Conservation (phyloP, 2,888 invertebrate genomes). For the Lasioglossum calceatum region DNA sequence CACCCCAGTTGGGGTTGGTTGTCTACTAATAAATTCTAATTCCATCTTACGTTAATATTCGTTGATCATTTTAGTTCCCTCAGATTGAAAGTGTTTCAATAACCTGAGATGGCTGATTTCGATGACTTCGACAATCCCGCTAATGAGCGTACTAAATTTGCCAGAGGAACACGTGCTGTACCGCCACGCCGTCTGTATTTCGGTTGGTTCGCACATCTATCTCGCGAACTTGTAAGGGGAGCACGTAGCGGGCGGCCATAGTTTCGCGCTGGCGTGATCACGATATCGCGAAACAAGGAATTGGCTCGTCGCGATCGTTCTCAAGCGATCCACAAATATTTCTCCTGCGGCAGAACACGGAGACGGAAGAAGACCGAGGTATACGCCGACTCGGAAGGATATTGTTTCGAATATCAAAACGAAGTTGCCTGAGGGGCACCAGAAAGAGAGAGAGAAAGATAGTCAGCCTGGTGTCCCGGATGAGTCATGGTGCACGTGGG, state of each 20-base stretch:
- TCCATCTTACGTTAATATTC: no score
- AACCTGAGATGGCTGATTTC: no score
- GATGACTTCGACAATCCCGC: neutral
- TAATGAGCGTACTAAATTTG: neutral
- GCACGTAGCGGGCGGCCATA: neutral
- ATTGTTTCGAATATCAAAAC: slow-evolving; percentile 58
- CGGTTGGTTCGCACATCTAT: neutral
- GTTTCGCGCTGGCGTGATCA: slow-evolving; percentile 16
- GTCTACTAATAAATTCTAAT: no score
- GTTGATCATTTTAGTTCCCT: no score
- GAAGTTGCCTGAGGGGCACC: slow-evolving; percentile 46
- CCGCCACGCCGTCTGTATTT: neutral
- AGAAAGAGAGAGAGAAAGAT: slow-evolving; percentile 54
- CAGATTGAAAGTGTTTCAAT: no score
- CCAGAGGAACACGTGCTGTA: neutral
- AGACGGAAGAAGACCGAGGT: neutral
- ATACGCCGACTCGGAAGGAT: neutral
- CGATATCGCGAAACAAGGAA: slow-evolving; percentile 30
- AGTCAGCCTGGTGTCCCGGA: slow-evolving; percentile 71
- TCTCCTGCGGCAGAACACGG: neutral
- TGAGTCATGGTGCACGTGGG: slow-evolving; percentile 81
- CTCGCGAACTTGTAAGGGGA: neutral
- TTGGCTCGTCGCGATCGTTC: slow-evolving; percentile 6
- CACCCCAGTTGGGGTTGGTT: no score
- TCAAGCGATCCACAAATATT: slow-evolving; percentile 10